phyloP scores from a whole-genome alignment of 2,797 vertebrate genomes.

The Delichon dasypus region DNA sequence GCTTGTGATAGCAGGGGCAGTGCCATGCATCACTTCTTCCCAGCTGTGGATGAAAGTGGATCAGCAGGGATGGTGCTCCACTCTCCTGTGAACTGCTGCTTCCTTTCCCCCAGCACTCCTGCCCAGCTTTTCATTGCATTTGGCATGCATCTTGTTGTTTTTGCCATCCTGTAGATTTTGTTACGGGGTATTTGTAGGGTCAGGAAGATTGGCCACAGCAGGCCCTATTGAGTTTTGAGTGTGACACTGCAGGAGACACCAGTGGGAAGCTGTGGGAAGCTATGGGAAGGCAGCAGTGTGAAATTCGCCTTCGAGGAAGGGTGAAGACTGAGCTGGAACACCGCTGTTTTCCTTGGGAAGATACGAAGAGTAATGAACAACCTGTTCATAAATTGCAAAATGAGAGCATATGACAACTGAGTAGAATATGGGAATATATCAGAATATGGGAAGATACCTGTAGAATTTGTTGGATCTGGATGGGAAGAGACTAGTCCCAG shows the following conservation, averaged over 20 bases:
- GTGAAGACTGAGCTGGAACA: not conserved
- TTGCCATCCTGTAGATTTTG: not conserved
- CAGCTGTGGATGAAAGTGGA: not conserved
- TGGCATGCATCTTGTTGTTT: not conserved
- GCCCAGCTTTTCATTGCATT: not conserved
- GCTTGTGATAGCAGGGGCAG: not conserved
- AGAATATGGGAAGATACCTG: not conserved
- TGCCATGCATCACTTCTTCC: not conserved
- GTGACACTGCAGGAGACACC: not conserved
- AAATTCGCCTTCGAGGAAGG: not conserved
- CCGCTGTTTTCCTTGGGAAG: fast-evolving
- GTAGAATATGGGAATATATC: not conserved
- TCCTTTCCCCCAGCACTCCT: not conserved
- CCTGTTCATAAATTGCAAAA: not conserved
- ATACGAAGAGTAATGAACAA: not conserved
- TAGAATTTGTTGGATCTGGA: not conserved
- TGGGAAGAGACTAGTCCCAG: not conserved
- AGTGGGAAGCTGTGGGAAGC: not conserved
- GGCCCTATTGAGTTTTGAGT: not conserved
- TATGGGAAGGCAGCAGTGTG: not conserved
- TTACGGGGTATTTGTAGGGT: not conserved
- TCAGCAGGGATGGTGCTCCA: not conserved
- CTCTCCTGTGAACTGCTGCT: not conserved
- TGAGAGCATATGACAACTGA: not conserved
- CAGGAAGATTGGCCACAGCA: not conserved